Evolutionary conservation across 2,797 vertebrate genomes (phyloP), one percentile per base, ranked within the genome.

Genomic region (Glyptemys insculpta): DNA sequence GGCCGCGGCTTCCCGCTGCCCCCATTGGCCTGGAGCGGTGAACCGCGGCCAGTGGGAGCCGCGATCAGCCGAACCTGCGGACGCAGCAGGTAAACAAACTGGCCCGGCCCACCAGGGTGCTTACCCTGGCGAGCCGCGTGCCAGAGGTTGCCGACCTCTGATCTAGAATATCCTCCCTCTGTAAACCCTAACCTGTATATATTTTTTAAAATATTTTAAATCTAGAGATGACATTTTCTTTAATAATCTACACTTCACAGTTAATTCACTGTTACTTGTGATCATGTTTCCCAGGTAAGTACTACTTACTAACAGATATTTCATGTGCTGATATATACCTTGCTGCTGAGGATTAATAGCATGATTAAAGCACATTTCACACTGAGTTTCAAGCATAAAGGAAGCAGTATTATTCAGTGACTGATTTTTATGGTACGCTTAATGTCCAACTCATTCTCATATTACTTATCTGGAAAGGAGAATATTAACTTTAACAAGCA

Each of bases 341-440:
- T 91, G 96, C 81, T 86, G 49, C 74, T 96, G 56, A 34, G 53
- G 76, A 92, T 80, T 95, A 97, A 95, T 52, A 49, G 50, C 79
- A 81, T 37, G 53, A 83, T 72, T 90, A 82, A 95, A 95, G 92
- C 41, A 83, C n/a, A 87, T 83, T 89, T 86, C 80, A 84, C 29
- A 53, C 79, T 87, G 50, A 85, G 53, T 93, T 89, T 92, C 41
- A 14, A 92, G 54, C 44, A 81, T 78, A 88, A 94, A 91, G 83
- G 86, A 86, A 97, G 21, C 72, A 87, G 3, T 82, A 89, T 44
- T 89, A 62, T 89, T 95, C 85, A 87, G 27, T 87, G 72, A 86
- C 29, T 96, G 79, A 91, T 84, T 97, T 96, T 96, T 94, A 92
- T 72, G 34, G 96, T 79, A 85, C 49, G 72, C 41, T 96, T 95